Evolutionary conservation across 2,113 vertebrate species (phyloP), one percentile per base, ranked within the genome.

Genomic region (Bufo gargarizans): DNA sequence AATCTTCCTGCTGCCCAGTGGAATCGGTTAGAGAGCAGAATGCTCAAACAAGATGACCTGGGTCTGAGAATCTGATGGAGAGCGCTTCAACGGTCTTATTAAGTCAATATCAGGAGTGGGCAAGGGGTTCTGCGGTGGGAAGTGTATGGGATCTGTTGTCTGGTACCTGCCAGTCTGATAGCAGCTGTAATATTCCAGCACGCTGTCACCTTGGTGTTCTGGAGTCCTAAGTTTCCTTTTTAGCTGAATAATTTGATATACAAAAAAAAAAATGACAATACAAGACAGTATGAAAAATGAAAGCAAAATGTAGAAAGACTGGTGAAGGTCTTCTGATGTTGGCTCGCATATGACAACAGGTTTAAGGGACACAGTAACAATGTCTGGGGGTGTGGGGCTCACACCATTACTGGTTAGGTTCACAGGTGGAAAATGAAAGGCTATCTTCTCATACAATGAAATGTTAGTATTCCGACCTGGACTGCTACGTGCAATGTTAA

Each of bases 21-120:
- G 10, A 16, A 72, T 72, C 13, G 4, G 65, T 71, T 85, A 96
- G 88, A 96, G 88, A 4, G 94, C 92, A 53, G 96, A 96, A 89
- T 96, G 96, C 89, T 96, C 96, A 76, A 96, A 96, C 82, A 96
- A 79, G 91, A 96, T 96, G 89, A 96, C 95, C 86, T 96, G 95
- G 49, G 96, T 93, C 85, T 94, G 93, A 86, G 82, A 93, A 91
- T 94, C 94, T 87, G 95, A 92, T 59, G 91, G 89, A 82, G 93
- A 90, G 90, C 90, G 90, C 90, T 95, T 96, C 11, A 95, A 89
- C 77, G 95, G 90, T 33, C 82, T 90, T 76, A 93, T 92, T 85
- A 94, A 93, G 81, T 95, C 94, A 84, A 95, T 77, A 77, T 93
- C 93, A 86, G 93, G 89, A 90, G 89, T 92, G 80, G 90, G 90